Evolutionary conservation across 2,797 vertebrate species (phyloP), one percentile per base, ranked within the genome.

Genomic region (Sylvilagus floridanus): DNA sequence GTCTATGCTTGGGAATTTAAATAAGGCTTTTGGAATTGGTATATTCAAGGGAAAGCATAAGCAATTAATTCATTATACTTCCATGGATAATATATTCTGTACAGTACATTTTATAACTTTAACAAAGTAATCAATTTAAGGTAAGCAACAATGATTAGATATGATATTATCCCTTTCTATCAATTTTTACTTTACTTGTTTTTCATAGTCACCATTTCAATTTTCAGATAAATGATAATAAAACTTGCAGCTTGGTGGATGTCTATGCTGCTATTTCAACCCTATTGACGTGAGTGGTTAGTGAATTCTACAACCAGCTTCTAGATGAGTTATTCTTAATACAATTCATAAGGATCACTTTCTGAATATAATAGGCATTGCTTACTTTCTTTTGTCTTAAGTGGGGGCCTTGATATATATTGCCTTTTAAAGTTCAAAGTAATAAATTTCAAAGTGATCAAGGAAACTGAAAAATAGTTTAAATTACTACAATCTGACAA

Each of bases 381-480:
- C 28, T 62, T 79, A 17, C 54, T 88, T 79, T 50, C 60, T 68
- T 63, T 84, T 54, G 78, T 68, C 65, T 47, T 54, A 69, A 54
- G 28, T 91, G n/a, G 69, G 28, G 81, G 5, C 37, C 47, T 71
- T 75, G 60, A 60, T 42, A n/a, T 32, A 13, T 17, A 42, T 54
- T 60, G 28, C 42, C 75, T 69, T 85, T 83, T 76, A 63, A 88
- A 92, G 24, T 68, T 95, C 62, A 69, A 81, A 93, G 68, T 50
- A 71, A 92, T 60, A 76, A 19, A 62, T 87, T 92, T 93, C 73
- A 28, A 90, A 57, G 52, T 78, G 57, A 73, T 92, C 24, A 26
- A 21, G 37, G 60, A 90, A 69, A 73, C n/a, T 69, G 30, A 83
- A 94, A 77, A 73, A 28, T 69, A 78, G 14, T 73, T 88, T 63